Evolutionary conservation across 2,113 vertebrate genomes (phyloP), one percentile per base, ranked within the genome.

Genomic region (Naja naja): DNA sequence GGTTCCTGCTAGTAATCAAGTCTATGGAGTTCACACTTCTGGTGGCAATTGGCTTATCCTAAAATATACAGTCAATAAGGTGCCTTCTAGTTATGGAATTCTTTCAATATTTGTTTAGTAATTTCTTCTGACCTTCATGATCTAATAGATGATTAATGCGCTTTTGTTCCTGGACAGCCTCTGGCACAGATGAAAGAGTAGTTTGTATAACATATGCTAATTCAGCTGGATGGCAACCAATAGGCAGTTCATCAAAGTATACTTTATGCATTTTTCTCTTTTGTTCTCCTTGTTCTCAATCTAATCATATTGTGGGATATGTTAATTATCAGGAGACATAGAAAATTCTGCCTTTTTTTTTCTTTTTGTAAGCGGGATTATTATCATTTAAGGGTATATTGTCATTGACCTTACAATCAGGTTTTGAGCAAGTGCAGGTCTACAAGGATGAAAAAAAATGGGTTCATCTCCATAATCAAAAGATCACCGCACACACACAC

Each of bases 201-300:
- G 60, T 58, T 85, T 93, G 43, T 89, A 54, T 91, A 91, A 53
- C 60, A 47, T 91, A 91, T 93, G 93, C 52, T 93, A 91, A 91
- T 89, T 88, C 60, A 91, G 69, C 93, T 93, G 64, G 54, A 88
- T 58, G n/a, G 45, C 39, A 89, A 91, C 43, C 90, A 93, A 43
- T 52, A 58, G n/a, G 23, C 39, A 56, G 8, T 54, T 54, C 20
- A 27, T 88, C 58, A 88, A 3, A 56, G 25, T 92, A 49, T 2
- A 88, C 25, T 88, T 39, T 74, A 30, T 47, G 45, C 27, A 39
- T 87, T 18, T 60, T 30, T 54, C 69, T 43, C 81, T 30, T 87
- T 60, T 81, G 5, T 87, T 16, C 56, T 30, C 0, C 22, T 74
- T 12, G 18, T 85, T 91, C 89, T 56, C 22, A 74, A 54, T 27